A percentile compares a stretch with the other conserved stretches of the same genome.
phyloP scores from a whole-genome alignment of 2,888 invertebrate genomes.

The Seira ritae region DNA sequence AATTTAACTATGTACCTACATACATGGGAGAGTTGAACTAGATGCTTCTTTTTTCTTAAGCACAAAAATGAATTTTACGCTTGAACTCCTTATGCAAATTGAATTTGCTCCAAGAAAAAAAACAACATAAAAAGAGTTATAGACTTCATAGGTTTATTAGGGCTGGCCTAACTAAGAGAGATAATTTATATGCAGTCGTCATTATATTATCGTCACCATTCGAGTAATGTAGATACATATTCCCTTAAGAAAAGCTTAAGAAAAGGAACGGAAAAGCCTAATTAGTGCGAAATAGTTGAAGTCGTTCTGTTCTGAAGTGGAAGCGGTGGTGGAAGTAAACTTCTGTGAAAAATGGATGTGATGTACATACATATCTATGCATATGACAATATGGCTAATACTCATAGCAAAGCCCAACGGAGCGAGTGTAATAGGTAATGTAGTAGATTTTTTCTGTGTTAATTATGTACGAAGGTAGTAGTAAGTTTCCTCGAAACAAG shows the following conservation, averaged over 20 bases:
- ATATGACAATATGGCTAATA: neutral
- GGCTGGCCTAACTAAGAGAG: neutral
- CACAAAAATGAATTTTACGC: slow-evolving; percentile 46
- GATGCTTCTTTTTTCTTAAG: slow-evolving; percentile 15
- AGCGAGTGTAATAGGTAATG: neutral
- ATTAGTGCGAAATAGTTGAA: slow-evolving; percentile 30
- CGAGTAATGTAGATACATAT: neutral
- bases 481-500: slow-evolving; percentile 16
- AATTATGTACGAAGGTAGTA: slow-evolving; percentile 36
- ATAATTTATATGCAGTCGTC: neutral
- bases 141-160: neutral
- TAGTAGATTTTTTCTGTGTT: slow-evolving; percentile 15
- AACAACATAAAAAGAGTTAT: slow-evolving; percentile 7
- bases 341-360: slow-evolving; percentile 3
- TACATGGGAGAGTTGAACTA: neutral
- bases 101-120: slow-evolving; percentile 49
- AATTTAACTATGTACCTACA: neutral
- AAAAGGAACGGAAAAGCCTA: slow-evolving; percentile 47
- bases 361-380: neutral
- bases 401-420: neutral
- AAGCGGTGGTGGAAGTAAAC: slow-evolving; percentile 11
- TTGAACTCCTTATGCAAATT: slow-evolving; percentile 57
- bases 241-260: slow-evolving; percentile 20
- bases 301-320: neutral
- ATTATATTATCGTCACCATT: neutral